These are phyloP conservation scores for Epinotia ramella DNA, from an alignment of 2,888 invertebrate genomes.

Conservation along the genomic window DNA sequence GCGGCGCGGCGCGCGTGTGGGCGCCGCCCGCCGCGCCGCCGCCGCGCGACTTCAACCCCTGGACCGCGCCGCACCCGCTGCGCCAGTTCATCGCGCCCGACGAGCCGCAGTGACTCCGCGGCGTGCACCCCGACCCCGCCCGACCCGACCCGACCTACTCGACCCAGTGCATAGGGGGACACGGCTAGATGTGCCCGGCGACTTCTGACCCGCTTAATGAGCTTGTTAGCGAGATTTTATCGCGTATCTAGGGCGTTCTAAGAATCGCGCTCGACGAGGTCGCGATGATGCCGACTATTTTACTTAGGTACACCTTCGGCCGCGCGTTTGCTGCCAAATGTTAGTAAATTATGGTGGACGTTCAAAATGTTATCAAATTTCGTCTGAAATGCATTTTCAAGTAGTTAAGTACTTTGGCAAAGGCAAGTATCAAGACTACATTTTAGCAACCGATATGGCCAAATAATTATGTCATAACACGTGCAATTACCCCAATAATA, in stretches of 20 bases:
- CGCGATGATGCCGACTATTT: not conserved
- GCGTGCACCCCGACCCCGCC: not conserved
- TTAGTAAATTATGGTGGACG: too few species aligned
- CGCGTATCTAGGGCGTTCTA: slow-evolving; percentile 3
- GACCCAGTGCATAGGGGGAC: not conserved
- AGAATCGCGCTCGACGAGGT: not conserved
- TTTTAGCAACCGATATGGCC: too few species aligned
- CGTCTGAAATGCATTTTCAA: too few species aligned
- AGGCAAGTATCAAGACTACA: too few species aligned
- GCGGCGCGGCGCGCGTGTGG: slow-evolving; percentile 61
- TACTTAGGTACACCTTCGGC: not conserved
- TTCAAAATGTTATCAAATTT: too few species aligned
- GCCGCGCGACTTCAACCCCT: slow-evolving; percentile 72
- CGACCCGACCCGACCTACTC: too few species aligned
- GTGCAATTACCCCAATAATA: too few species aligned
- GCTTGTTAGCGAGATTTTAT: slow-evolving; percentile 11
- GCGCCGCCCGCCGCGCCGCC: slow-evolving; percentile 53
- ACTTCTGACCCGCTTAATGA: slow-evolving; percentile 9
- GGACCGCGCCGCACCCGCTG: slow-evolving; percentile 76
- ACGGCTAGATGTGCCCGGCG: not conserved
- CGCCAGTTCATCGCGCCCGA: slow-evolving; percentile 69
- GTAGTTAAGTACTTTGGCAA: too few species aligned
- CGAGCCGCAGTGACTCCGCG: slow-evolving; percentile 60
- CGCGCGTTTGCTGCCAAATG: not conserved
- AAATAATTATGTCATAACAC: too few species aligned